A percentile compares a stretch with the other conserved stretches of the same genome.
These are phyloP conservation scores for Hippocampus mohnikei DNA, from an alignment of 2,113 vertebrate species.

Conservation along the genomic window DNA sequence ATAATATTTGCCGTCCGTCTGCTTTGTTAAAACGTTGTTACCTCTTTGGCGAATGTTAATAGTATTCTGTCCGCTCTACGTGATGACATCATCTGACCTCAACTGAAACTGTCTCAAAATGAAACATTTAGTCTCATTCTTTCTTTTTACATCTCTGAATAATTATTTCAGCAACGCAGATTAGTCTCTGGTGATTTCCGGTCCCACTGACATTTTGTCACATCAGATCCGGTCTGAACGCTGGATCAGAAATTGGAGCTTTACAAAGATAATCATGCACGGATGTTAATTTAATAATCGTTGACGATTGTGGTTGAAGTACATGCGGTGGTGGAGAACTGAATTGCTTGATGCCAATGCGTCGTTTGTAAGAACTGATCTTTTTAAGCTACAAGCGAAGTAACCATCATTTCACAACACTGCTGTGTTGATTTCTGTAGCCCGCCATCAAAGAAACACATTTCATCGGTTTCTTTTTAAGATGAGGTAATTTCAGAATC, in stretches of 20 bases:
- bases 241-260: neutral
- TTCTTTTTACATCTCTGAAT: neutral
- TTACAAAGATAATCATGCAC: neutral
- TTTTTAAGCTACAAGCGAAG: neutral
- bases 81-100: neutral
- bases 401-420: neutral
- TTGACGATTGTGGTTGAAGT: no score
- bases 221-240: neutral
- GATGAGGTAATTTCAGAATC: neutral
- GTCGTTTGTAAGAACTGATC: neutral
- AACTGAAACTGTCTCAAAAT: neutral
- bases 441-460: neutral
- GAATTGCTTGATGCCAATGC: neutral
- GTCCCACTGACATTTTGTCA: neutral
- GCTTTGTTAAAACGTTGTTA: conserved; percentile 4
- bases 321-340: neutral
- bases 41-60: conserved; percentile 17
- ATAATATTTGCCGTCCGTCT: neutral
- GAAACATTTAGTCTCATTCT: neutral
- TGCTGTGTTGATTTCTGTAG: neutral
- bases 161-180: no score
- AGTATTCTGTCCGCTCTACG: neutral
- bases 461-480: neutral
- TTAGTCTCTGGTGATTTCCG: neutral
- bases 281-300: neutral